Evolutionary conservation across 2,797 vertebrate genomes (phyloP).

Genomic region (Hydrocynus forskahlii): DNA sequence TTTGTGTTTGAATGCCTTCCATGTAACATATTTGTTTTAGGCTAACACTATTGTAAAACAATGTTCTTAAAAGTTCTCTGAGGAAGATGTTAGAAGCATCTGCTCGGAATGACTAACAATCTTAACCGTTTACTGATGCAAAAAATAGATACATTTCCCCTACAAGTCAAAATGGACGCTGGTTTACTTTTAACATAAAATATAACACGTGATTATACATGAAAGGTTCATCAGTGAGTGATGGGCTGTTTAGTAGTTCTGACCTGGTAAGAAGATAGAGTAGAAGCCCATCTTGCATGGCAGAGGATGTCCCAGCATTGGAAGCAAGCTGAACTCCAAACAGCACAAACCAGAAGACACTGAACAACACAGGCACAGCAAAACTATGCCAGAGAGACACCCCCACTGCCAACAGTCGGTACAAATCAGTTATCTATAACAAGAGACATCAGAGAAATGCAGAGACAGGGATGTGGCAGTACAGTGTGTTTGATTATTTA

Average conservation of each 20-base stretch:
- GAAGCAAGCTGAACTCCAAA: conserved; percentile 80
- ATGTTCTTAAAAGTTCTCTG: too few species aligned
- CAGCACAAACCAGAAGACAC: conserved; percentile 85
- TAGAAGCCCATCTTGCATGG: conserved; percentile 78
- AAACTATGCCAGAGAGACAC: conserved; percentile 85
- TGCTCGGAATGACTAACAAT: too few species aligned
- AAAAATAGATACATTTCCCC: too few species aligned
- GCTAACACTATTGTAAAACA: too few species aligned
- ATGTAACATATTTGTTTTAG: too few species aligned
- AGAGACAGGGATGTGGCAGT: neutral
- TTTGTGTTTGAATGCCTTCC: too few species aligned
- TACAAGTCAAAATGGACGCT: too few species aligned
- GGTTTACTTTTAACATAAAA: too few species aligned
- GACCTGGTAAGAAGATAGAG: conserved; percentile 86
- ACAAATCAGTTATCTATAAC: conserved; percentile 78
- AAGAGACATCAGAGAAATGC: conserved; percentile 9
- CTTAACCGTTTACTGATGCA: too few species aligned
- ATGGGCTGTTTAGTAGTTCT: neutral
- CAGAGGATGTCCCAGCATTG: conserved; percentile 61
- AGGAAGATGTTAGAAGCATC: too few species aligned
- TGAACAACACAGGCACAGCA: conserved; percentile 85
- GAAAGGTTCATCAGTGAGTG: neutral
- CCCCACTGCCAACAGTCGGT: conserved; percentile 79
- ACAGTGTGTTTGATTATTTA: neutral
- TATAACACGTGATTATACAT: too few species aligned